Evolutionary conservation across 2,113 vertebrate genomes (phyloP), one percentile per base, ranked within the genome.

Genomic region (Eubucco bourcierii): DNA sequence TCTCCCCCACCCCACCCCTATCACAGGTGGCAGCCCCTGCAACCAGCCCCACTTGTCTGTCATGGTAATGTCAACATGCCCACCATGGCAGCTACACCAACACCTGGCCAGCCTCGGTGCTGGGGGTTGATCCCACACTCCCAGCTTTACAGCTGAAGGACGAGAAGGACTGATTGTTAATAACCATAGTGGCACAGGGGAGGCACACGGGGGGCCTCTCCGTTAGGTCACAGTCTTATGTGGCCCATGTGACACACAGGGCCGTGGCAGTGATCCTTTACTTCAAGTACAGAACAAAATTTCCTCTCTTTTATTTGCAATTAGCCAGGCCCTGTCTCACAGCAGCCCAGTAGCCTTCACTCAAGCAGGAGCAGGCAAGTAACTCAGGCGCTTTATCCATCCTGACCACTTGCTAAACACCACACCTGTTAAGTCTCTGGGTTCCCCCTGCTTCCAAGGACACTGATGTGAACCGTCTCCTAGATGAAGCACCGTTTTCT

Each of bases 81-180:
- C 0, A 0, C 34, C 3, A 1, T 23, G 15, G n/a, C 31, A 58
- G 64, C 53, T 33, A 7, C 6, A 1, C 5, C 2, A 20, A 7
- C 1, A 1, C 23, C 19, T 4, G 16, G 28, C 34, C 75, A 31
- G 27, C 34, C 7, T 0, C 0, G 11, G 56, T 56, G 41, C 44
- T 8, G 0, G 7, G 17, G 60, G 33, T 10, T 50, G 31, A 39
- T 34, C n/a, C 50, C 1, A 1, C 34, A 29, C 8, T 1, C 21
- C 66, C 67, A 33, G 60, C 60, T n/a, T 66, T 20, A 34, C 3
- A 0, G 23, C 61, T 71, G 60, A 37, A 37, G 64, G 25, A 25
- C 11, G 11, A 13, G 16, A 9, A 18, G 28, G 37, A 5, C 18
- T 13, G 33, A 33, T 41, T 65, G 9, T 14, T 27, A 41, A 3